Base-by-base conservation (phyloP, 1,140 invertebrate species). In the Scylla paramamosain region DNA sequence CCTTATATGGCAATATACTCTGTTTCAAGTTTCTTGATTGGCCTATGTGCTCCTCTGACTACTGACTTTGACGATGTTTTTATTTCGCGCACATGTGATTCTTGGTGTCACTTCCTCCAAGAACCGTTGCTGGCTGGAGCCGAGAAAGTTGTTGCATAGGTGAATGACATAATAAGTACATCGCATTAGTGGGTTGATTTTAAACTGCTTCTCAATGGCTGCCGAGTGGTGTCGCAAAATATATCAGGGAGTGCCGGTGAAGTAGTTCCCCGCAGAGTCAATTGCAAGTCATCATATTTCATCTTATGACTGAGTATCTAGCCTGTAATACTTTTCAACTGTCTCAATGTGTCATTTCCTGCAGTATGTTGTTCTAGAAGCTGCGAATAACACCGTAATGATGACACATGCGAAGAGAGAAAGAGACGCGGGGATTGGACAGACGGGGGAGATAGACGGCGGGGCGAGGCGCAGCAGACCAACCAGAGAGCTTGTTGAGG, bases 1-100 rank as follows among this genome's bases (percentile, higher is more conserved):
- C 95, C 95, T 82, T 95, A 95, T 95, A 95, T 95, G 95, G 95
- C 95, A 95, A 95, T 95, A 95, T 95, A 92, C 95, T 95, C 95
- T 95, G 95, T 93, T 95, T 95, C 95, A 95, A 95, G 93, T 77
- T 77, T 93, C 95, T 95, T 93, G 95, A 95, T 95, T 95, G 95
- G 95, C 95, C 95, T 95, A 93, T 95, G 92, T 95, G 59, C 94
- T 88, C 82, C 91, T 92, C 94, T 92, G 59, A 32, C 90, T 67
- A 77, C 52, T 88, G 67, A 45, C 29, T 48, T 92, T 95, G 0
- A 95, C 91, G 46, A 82, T 12, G 92, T 90, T 95, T 95, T 45
- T 92, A 95, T 95, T 95, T 94, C 67, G 93, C 93, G 93, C 12
- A 31, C 0, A 46, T n/a, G 16, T 48, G 8, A 32, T 45, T 39